phyloP scores from a whole-genome alignment of 2,888 invertebrate genomes.

The Spodoptera picta region DNA sequence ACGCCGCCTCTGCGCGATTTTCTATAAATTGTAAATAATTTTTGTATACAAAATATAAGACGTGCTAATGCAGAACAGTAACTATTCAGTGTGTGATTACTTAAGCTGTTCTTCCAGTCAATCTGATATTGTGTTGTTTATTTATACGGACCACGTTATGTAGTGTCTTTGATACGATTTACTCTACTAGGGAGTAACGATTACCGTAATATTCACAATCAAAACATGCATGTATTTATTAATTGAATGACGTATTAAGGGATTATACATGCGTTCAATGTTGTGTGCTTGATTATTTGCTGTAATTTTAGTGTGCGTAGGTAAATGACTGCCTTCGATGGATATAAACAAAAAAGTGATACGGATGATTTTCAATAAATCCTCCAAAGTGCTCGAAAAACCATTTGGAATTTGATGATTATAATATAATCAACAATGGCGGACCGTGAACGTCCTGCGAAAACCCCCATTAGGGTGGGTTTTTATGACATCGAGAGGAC shows the following conservation, averaged over 20 bases:
- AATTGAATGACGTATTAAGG: conserved; percentile 52
- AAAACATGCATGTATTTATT: conserved; percentile 49
- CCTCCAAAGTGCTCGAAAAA: conserved; percentile 67
- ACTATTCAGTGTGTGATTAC: conserved; percentile 60
- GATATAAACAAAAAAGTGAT: conserved; percentile 68
- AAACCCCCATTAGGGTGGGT: conserved; percentile 95
- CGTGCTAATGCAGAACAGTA: conserved; percentile 64
- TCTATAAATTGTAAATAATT: conserved; percentile 78
- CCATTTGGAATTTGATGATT: conserved; percentile 72
- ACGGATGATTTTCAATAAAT: conserved; percentile 65
- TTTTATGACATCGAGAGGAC: conserved; percentile 99
- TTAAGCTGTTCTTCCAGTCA: conserved; percentile 47
- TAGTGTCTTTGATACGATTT: conserved; percentile 77
- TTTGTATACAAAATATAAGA: conserved; percentile 73
- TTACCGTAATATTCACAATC: conserved; percentile 49
- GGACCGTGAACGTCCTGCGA: conserved; percentile 88
- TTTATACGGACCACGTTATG: conserved; percentile 60
- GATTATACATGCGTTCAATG: conserved; percentile 43
- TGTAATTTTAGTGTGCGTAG: conserved; percentile 40
- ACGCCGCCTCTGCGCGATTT: conserved; percentile 86
- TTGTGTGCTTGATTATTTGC: conserved; percentile 48
- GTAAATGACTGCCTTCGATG: conserved; percentile 58
- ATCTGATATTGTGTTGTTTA: conserved; percentile 53
- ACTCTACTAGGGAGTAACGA: conserved; percentile 63
- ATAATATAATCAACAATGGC: conserved; percentile 83